These are phyloP conservation scores for Sminthurides aquaticus DNA, from an alignment of 2,888 invertebrate genomes.

Conservation along the genomic window DNA sequence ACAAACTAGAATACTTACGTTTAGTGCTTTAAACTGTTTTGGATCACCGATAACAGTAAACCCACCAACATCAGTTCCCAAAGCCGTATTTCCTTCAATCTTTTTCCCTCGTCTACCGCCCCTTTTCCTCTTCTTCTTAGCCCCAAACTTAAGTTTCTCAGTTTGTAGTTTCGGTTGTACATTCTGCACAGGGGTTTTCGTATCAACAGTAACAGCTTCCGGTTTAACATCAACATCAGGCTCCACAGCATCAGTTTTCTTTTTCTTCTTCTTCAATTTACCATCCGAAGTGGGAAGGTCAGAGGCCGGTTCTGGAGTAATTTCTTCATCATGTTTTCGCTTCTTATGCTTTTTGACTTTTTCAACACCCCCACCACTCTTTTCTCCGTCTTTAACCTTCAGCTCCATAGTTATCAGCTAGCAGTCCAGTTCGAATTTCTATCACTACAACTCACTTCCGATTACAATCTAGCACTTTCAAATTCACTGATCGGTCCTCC, in stretches of 20 bases:
- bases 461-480: no score
- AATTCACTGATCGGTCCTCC: no score
- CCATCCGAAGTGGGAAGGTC: not conserved
- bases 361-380: no score
- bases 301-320: not conserved
- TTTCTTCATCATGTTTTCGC: not conserved
- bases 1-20: slow-evolving; percentile 6
- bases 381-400: no score
- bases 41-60: slow-evolving; percentile 64
- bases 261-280: not conserved
- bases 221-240: not conserved
- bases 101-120: slow-evolving; percentile 33
- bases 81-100: slow-evolving; percentile 19
- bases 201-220: not conserved
- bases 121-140: slow-evolving; percentile 34
- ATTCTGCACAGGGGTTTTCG: not conserved
- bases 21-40: slow-evolving; percentile 47
- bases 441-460: no score
- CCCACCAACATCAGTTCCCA: slow-evolving; percentile 46
- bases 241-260: not conserved
- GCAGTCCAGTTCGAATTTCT: no score
- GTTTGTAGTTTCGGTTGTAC: not conserved
- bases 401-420: no score
- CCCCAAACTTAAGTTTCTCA: not conserved
- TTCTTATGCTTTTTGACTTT: not conserved